Base-by-base conservation (phyloP, 2,888 invertebrate species). In the Abscondita cerata region DNA sequence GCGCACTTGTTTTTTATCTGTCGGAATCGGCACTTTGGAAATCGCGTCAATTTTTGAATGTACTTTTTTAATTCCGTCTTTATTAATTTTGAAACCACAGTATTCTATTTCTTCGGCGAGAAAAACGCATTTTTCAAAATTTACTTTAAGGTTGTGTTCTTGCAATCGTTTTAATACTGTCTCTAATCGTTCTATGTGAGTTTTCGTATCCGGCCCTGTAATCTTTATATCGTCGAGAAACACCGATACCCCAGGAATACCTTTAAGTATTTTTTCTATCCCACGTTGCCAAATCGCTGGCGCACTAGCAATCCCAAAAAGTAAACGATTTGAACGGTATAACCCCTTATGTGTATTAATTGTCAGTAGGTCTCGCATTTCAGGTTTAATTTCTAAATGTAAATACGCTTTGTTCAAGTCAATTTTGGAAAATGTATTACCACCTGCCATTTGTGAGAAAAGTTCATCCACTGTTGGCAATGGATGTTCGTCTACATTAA, bases 331-430 rank as follows among this genome's bases (percentile, higher is more conserved):
- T 47, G 70, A 71, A 46, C 69, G 59, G 59, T 68, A 78, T 6
- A 48, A 31, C 1, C 77, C 78, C 55, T 74, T 75, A 52, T 73
- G 76, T 1, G 76, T 78, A 60, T 62, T 76, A 44, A 79, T 65
- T 0, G 76, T 77, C n/a, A 76, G 52, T 13, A 73, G 65, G n/a
- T 75, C 62, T 55, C 70, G 63, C 62, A 73, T 70, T 19, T 73
- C 71, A 3, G 70, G 71, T 33, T 72, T 69, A 18, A 78, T 66
- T 68, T 73, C 73, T 18, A 78, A 47, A 56, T 79, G 76, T 61
- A 76, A 66, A 52, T 78, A 80, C 2, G 79, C 76, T 50, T 71
- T 68, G 1, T 59, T 54, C 11, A 77, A 66, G 66, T 78, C 75
- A 40, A 70, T 16, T 59, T 65, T 67, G 20, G 63, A 41, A 51